Percentiles rank a stretch among this genome's conserved stretches.
These are phyloP conservation scores for Capreolus pygargus DNA, from an alignment of 2,113 vertebrate genomes.

Conservation along the genomic window DNA sequence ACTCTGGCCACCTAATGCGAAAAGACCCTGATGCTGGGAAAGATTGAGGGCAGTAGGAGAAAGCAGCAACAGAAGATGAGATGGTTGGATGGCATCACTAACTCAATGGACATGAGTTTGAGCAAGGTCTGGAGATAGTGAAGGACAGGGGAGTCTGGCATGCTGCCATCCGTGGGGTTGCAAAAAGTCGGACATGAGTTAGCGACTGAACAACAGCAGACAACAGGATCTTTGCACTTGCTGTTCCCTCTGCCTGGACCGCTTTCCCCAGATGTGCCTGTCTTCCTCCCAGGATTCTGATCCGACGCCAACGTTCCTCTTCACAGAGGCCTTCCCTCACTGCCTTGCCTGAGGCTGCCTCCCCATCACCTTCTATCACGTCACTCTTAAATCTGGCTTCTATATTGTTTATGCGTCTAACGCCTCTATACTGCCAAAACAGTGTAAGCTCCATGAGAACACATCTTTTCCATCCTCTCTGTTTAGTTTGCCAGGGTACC, in stretches of 20 bases:
- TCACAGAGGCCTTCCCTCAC: neutral
- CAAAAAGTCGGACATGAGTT: neutral
- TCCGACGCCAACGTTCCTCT: accelerated
- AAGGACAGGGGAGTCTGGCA: neutral
- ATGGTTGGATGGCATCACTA: neutral
- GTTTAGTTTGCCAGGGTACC: no score
- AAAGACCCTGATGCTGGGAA: neutral
- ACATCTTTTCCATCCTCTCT: neutral
- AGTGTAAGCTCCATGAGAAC: neutral
- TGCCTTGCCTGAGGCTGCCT: neutral
- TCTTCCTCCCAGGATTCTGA: neutral
- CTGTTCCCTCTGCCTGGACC: accelerated
- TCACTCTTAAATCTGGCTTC: neutral
- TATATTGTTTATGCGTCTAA: neutral
- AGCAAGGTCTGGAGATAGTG: neutral
- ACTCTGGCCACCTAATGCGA: neutral
- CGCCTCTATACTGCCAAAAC: neutral
- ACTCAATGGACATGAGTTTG: neutral
- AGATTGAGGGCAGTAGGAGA: neutral
- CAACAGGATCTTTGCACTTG: neutral
- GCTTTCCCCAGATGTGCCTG: neutral
- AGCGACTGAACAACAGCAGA: neutral
- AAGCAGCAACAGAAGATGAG: neutral
- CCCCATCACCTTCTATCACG: neutral
- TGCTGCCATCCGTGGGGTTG: neutral